Evolutionary conservation across 2,797 vertebrate species (phyloP), one percentile per base, ranked within the genome.

Genomic region (Craterocephalus amniculus): DNA sequence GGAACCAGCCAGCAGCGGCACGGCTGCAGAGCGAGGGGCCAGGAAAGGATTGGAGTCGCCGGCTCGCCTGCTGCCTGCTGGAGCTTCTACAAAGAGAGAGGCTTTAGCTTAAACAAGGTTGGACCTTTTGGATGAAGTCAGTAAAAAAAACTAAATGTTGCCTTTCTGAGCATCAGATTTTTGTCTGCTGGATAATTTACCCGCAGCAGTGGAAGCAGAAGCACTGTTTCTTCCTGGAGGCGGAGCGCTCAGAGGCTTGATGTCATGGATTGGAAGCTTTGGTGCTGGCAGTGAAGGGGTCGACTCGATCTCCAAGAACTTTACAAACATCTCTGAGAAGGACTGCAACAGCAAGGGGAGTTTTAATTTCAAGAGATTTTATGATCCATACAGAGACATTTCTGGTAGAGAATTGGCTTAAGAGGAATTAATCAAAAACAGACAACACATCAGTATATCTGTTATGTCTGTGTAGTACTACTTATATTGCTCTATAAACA

Each of bases 251-350:
- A 97, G 89, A 65, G 95, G 93, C 79, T 94, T 96, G 81, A 99
- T 93, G 83, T 96, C 95, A 58, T 92, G 93, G 84, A 96, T 88
- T 0, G 93, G 91, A 29, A 99, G 94, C 78, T 86, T 98, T 22
- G 93, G 96, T 24, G 95, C 95, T 0, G 97, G 97, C 70, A 95
- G 83, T 1, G 92, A 90, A 0, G 98, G 97, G 31, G 94, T 91
- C 22, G 98, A 99, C 90, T 99, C 98, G 29, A 95, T 95, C 91
- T 99, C 97, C 64, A 99, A 90, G 91, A 99, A 99, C 87, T 97
- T 98, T 40, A 99, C 96, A 51, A 99, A 99, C 92, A 99, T 94
- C 91, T 98, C 97, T 55, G 98, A 99, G 93, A 99, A 99, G 75
- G 98, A 99, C 98, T 99, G 63, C 18, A 73, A 78, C 40, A 40